Evolutionary conservation across 2,888 invertebrate species (phyloP), one percentile per base, ranked within the genome.

Genomic region (Matsumyia berberina): DNA sequence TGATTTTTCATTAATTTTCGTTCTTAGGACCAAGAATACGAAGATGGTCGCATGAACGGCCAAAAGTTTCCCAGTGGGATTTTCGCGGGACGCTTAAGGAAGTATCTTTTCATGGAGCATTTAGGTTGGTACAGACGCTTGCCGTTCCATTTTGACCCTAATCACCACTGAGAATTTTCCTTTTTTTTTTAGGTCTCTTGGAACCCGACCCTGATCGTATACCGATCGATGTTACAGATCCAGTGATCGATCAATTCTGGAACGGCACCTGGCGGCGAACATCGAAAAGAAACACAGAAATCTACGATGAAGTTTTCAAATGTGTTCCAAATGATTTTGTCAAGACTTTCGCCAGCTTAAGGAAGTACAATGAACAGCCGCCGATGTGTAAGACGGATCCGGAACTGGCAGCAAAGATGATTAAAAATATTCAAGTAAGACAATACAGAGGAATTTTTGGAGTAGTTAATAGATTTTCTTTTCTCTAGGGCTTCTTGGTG

Each of bases 291-390:
- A 99, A 99, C 90, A 98, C 99, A 0, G 94, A 95, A 86, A 94
- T 98, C 57, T 99, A 96, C 91, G 98, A 99, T 89, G 95, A 97
- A 92, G 96, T 98, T 0, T 99, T 99, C 92, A 95, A 95, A 88
- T 96, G 97, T 86, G 94, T 98, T 88, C 99, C 99, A 5, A 95
- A 96, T 0, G 96, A 99, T 92, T 92, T 93, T 85, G 95, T 97
- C 0, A 94, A 95, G 87, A 94, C 94, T 3, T 98, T 98, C 91
- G 93, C 94, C 0, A 94, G 95, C 87, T 92, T 98, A 46, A 95
- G 94, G 89, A 94, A 94, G 51, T 97, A 96, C 91, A 95, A 96
- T 89, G 94, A 95, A 74, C 94, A 96, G 83, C 93, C 93, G 53
- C 94, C 95, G 0, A 91, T 99, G 9, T 95, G 95, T 91, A 94